Base-by-base conservation (phyloP, 1,140 invertebrate genomes). In the Propsilocerus akamusi region DNA sequence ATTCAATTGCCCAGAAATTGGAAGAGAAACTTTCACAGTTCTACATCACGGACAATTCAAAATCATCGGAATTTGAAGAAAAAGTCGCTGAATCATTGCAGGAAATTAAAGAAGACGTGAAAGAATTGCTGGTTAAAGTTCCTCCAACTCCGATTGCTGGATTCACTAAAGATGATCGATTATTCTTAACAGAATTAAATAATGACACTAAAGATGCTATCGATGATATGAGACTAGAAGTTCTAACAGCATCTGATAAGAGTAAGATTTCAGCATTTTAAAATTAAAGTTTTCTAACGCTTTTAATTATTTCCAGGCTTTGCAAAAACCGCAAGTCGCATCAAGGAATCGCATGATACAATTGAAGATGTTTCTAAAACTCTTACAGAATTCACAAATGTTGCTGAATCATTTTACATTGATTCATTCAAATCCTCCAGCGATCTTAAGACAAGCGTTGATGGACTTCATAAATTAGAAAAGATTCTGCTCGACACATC, bases 401-500 rank as follows among this genome's bases (percentile, higher is more conserved):
- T 72, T 55, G 68, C 71, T 5, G 73, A 73, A 47, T 66, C 62
- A 34, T 67, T 76, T 34, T 73, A 71, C 51, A 63, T 62, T 12
- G 70, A 74, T 53, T 68, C 79, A 48, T 69, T 72, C 5, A 63
- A 65, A 48, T 77, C 73, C 49, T 77, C 74, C 53, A 71, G 69
- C 30, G 62, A 74, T 14, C 17, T 56, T 83, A 24, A 41, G n/a
- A 7, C n/a, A 41, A 20, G 8, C 34, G 55, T 53, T 47, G 59
- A 70, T 26, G 67, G 69, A 17, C 53, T 73, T 11, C 64, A 67
- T 24, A 61, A 84, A 58, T 78, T 86, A 26, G 86, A 90, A 56
- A 74, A 79, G 49, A 78, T 91, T 1, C 73, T 91, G 65, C 70
- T 87, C 26, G 78, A 86, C 60, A 90, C 86, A 50, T 83, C 83